Percentiles rank a stretch among this genome's conserved stretches.
These are phyloP conservation scores for Scrobipalpa atriplicella DNA, from an alignment of 2,888 invertebrate species.

Conservation along the genomic window DNA sequence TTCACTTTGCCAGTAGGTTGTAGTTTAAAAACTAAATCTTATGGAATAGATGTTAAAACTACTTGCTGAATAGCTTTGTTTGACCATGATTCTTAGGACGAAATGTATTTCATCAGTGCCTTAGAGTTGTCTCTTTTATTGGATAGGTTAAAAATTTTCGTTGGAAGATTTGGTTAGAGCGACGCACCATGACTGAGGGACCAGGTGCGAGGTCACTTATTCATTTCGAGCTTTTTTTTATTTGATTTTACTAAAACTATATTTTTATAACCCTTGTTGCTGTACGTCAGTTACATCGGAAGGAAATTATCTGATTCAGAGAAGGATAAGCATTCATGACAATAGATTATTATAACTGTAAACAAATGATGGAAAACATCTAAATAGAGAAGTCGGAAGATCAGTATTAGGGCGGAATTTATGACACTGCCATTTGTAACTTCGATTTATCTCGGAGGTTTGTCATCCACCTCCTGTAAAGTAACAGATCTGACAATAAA, in stretches of 20 bases:
- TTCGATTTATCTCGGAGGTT: conserved; percentile 53
- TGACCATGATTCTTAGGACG: conserved; percentile 26
- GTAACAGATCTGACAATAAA: conserved; percentile 73
- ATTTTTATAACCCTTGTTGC: conserved; percentile 61
- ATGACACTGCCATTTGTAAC: conserved; percentile 63
- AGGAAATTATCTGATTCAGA: conserved; percentile 27
- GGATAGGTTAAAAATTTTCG: conserved; percentile 54
- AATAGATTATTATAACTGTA: conserved; percentile 15
- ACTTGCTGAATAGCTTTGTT: conserved; percentile 25
- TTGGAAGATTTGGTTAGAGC: conserved; percentile 38
- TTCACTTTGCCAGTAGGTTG: conserved; percentile 13
- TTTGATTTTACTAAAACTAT: conserved; percentile 66
- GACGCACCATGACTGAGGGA: conserved; percentile 63
- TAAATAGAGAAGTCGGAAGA: conserved; percentile 13
- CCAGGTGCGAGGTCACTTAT: conserved; percentile 51
- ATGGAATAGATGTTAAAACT: conserved; percentile 20
- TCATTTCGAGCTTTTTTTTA: conserved; percentile 63
- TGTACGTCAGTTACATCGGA: conserved; percentile 64
- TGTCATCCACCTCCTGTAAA: conserved; percentile 55
- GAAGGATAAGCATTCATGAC: conserved; percentile 14
- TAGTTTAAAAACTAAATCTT: conserved; percentile 24
- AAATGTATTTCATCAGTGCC: conserved; percentile 38
- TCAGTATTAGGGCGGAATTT: conserved; percentile 64
- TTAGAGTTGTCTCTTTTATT: conserved; percentile 41
- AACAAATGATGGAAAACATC: neutral